Percentiles rank a stretch among this genome's conserved stretches.
These are phyloP conservation scores for Chaetodon trifascialis DNA, from an alignment of 2,113 vertebrate genomes.

Conservation along the genomic window DNA sequence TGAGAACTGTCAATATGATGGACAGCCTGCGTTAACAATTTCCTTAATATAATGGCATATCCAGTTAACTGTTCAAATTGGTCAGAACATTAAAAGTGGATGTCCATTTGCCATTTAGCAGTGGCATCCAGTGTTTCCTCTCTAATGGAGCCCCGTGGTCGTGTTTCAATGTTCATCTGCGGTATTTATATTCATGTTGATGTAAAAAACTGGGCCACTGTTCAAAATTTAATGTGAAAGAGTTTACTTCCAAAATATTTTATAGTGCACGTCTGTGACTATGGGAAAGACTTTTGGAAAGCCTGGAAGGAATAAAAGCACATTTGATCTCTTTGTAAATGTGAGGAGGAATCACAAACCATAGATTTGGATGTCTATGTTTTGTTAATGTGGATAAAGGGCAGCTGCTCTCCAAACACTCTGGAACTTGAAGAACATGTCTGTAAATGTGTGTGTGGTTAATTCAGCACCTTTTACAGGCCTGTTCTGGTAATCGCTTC, in stretches of 20 bases:
- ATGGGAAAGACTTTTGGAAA: slow-evolving; percentile 16
- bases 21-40: slow-evolving; percentile 3
- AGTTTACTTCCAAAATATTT: slow-evolving; percentile 65
- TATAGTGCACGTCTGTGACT: slow-evolving; percentile 24
- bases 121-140: background rate
- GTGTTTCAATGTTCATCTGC: slow-evolving; percentile 41
- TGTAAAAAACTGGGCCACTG: slow-evolving; percentile 63
- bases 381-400: slow-evolving; percentile 31
- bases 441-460: slow-evolving; percentile 56
- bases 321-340: slow-evolving; percentile 5
- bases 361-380: slow-evolving; percentile 3
- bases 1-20: slow-evolving; percentile 17
- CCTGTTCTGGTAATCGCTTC: slow-evolving; percentile 65
- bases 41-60: slow-evolving; percentile 26
- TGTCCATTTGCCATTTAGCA: slow-evolving; percentile 18
- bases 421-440: slow-evolving; percentile 46
- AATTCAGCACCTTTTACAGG: slow-evolving; percentile 60
- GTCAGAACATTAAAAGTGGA: slow-evolving; percentile 23
- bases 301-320: background rate
- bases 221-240: slow-evolving; percentile 74
- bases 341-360: slow-evolving; percentile 5
- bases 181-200: slow-evolving; percentile 53
- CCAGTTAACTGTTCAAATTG: slow-evolving; percentile 17
- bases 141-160: slow-evolving; percentile 17
- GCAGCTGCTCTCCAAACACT: slow-evolving; percentile 43